phyloP scores from a whole-genome alignment of 2,113 vertebrate species.

The Zootoca vivipara region DNA sequence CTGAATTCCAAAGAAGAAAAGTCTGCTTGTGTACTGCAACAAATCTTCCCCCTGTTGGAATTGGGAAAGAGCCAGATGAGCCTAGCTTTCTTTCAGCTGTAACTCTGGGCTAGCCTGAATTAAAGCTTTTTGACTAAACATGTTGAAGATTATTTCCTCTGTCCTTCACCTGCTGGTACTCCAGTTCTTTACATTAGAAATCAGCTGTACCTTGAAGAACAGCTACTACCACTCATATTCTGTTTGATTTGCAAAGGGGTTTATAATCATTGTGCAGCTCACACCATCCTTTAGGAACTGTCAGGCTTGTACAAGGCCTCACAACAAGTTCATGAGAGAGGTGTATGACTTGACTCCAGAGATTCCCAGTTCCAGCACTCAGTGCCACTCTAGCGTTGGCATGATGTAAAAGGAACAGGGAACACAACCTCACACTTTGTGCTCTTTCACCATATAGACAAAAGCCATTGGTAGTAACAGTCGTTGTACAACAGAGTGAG shows the following conservation, averaged over 20 bases:
- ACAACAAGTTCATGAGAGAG: neutral
- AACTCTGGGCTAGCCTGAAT: constrained; percentile 18
- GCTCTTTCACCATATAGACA: neutral
- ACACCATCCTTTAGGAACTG: neutral
- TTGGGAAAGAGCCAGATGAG: constrained; percentile 44
- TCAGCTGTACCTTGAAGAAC: neutral
- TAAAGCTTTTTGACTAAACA: constrained; percentile 23
- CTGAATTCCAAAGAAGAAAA: constrained; percentile 16
- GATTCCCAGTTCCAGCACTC: neutral
- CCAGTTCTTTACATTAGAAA: constrained; percentile 15
- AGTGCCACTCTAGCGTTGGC: neutral
- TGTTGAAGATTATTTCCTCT: constrained; percentile 10
- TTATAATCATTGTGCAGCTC: neutral
- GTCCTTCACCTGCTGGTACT: neutral
- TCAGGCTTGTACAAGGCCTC: neutral
- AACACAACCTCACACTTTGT: neutral
- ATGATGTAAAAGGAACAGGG: neutral
- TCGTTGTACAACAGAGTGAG: neutral
- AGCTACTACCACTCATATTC: neutral
- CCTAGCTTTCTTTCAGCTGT: constrained; percentile 39
- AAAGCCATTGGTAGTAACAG: neutral
- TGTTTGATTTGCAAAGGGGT: neutral
- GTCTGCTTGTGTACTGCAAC: constrained; percentile 49
- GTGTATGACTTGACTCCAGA: neutral
- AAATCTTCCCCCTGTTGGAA: constrained; percentile 64